Evolutionary conservation across 2,888 invertebrate genomes (phyloP).

Genomic region (Digitonthophagus gazella): DNA sequence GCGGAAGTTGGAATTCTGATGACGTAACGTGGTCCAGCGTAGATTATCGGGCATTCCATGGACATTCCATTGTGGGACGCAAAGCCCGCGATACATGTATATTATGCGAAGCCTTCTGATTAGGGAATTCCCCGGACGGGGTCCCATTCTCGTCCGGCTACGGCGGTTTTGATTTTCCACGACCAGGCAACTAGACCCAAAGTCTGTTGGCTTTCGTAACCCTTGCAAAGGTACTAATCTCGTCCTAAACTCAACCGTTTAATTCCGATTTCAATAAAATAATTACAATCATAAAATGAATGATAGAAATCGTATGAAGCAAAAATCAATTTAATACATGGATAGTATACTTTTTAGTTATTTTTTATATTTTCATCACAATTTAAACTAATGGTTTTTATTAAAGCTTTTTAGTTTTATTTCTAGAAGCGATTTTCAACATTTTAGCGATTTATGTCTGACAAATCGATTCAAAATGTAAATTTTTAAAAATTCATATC

Average conservation of each 20-base stretch:
- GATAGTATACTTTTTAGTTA: too few relatives aligned
- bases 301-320: too few relatives aligned
- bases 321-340: too few relatives aligned
- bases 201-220: background rate
- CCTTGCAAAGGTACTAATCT: background rate
- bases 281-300: too few relatives aligned
- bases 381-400: too few relatives aligned
- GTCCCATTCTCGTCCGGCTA: background rate
- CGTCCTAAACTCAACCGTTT: background rate
- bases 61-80: slow-evolving; percentile 41
- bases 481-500: too few relatives aligned
- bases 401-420: too few relatives aligned
- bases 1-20: slow-evolving; percentile 41
- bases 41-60: slow-evolving; percentile 48
- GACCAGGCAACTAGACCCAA: background rate
- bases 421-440: too few relatives aligned
- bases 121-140: slow-evolving; percentile 32
- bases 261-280: background rate
- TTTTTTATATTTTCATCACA: too few relatives aligned
- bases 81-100: slow-evolving; percentile 43
- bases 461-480: too few relatives aligned
- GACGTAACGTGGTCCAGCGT: slow-evolving; percentile 45
- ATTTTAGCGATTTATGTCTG: too few relatives aligned
- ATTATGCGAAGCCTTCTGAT: slow-evolving; percentile 38
- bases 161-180: background rate